Base-by-base conservation (phyloP, 30 jellyfish, hydroid and myxozoan genomes). In the Aurelia aurita region DNA sequence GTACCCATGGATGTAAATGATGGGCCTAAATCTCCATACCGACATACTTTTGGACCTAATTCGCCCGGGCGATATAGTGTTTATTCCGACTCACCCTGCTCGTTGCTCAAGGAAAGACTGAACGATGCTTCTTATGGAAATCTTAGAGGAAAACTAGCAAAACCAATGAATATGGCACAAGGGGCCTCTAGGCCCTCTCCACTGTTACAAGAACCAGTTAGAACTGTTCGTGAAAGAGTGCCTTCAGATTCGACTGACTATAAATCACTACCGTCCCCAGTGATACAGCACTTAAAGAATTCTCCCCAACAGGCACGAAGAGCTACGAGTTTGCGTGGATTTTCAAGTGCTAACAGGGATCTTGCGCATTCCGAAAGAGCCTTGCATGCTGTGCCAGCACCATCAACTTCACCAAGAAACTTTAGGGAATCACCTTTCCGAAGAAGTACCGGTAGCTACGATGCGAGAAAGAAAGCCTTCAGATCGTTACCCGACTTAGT, bases 391-490 rank as follows among this genome's bases (percentile, higher is more conserved):
- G 65, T 74, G 47, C 65, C 61, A 13, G 65, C 69, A 20, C 65
- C 61, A 13, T 45, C 80, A 45, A 27, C 59, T 20, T 86, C 93
- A 28, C 93, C 93, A 43, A 64, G 83, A 46, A 39, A 26, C 73
- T 20, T 59, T 10, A 65, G 93, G 32, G 81, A 83, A 8, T 20
- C 85, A 26, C 87, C 80, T 6, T 83, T 70, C 74, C 64, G 93
- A n/a, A 83, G 70, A 58, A 83, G 93, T 59, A 83, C 86, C 3
- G 91, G 85, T 18, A 81, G 91, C 58, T 81, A 81, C 27, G 74
- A 83, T 63, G 49, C 54, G 53, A 64, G 72, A 53, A 83, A 47
- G 32, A 45, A 69, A n/a, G 87, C 63, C 25, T 67, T 59, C 66
- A 55, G 93, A 45, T 83, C 93, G 49, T 65, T 83, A 75, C 93